These are phyloP conservation scores for Camponotus pennsylvanicus DNA, from an alignment of 1,140 invertebrate genomes.

Conservation along the genomic window DNA sequence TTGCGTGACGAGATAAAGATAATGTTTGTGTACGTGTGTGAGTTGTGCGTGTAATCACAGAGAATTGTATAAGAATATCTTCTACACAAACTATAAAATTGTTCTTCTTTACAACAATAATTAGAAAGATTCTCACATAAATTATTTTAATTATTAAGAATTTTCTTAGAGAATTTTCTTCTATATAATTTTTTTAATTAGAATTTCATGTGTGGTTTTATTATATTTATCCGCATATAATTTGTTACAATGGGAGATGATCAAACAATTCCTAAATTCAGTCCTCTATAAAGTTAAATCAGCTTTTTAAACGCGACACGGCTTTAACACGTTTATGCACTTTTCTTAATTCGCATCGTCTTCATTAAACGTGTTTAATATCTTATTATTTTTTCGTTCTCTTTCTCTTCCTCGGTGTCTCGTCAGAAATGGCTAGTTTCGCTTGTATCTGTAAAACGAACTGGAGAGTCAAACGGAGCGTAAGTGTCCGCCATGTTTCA, in stretches of 20 bases:
- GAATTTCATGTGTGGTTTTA: no score
- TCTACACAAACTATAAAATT: not conserved
- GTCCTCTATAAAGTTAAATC: no score
- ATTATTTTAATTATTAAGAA: not conserved
- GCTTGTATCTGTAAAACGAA: not conserved
- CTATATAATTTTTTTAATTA: no score
- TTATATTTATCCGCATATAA: no score
- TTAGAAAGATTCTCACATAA: not conserved
- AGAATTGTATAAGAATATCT: not conserved
- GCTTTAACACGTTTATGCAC: not conserved
- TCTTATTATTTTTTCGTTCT: not conserved
- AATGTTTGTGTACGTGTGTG: not conserved
- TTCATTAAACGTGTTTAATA: slow-evolving; percentile 10
- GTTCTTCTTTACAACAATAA: not conserved
- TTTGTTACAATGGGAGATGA: no score
- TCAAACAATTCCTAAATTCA: no score
- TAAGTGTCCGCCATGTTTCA: slow-evolving; percentile 59
- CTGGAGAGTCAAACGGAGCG: slow-evolving; percentile 36
- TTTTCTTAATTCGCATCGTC: slow-evolving; percentile 11
- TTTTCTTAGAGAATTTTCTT: no score
- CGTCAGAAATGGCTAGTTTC: slow-evolving; percentile 7
- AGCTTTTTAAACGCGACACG: not conserved
- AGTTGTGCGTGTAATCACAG: not conserved
- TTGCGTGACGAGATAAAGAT: not conserved
- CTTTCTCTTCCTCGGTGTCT: not conserved